phyloP scores from a whole-genome alignment of 2,888 invertebrate genomes.

The Caenorhabditis angaria region DNA sequence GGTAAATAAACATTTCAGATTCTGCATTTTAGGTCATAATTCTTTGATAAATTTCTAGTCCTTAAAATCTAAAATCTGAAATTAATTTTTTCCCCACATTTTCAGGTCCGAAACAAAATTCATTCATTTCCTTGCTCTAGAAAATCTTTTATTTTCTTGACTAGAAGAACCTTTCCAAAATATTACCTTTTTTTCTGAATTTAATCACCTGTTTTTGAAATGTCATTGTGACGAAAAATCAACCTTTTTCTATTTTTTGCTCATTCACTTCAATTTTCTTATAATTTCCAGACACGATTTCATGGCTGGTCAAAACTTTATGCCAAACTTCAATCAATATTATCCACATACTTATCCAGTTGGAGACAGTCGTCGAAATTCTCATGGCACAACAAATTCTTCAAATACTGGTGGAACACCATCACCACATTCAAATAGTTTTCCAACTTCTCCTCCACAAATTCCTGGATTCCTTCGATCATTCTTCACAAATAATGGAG shows the following conservation, averaged over 20 bases:
- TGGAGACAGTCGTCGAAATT: background rate
- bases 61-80: no score
- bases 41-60: no score
- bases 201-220: no score
- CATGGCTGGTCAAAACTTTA: background rate
- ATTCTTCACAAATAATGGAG: background rate
- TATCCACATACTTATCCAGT: background rate
- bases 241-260: background rate
- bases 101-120: no score
- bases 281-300: background rate
- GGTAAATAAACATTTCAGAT: background rate
- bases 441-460: constrained; percentile 42
- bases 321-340: background rate
- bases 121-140: no score
- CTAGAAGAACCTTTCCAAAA: no score
- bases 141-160: no score
- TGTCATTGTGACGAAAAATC: background rate
- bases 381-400: constrained; percentile 12
- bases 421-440: constrained; percentile 37
- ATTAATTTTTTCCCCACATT: no score
- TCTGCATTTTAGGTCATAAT: no score
- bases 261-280: no score
- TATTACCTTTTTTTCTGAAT: no score
- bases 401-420: constrained; percentile 45
- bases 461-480: constrained; percentile 30